Conservation (phyloP, 2,888 invertebrate species). For the Neuroscelio doddi region DNA sequence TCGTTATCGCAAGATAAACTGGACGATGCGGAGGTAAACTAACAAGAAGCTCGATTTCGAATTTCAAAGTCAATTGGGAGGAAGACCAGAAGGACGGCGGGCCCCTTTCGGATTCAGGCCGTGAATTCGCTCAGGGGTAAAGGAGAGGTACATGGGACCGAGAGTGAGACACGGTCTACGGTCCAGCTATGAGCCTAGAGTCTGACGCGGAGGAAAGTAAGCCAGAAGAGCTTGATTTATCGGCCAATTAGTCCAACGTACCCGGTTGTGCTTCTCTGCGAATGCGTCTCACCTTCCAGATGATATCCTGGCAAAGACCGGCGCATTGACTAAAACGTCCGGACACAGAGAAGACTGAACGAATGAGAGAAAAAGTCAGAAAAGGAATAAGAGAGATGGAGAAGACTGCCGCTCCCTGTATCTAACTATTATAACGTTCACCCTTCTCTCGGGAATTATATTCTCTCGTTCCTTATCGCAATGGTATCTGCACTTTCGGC, state of each 20-base stretch:
- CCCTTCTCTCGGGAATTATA: constrained; percentile 39
- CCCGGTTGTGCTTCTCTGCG: constrained; percentile 67
- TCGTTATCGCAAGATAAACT: constrained; percentile 46
- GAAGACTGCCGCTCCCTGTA: constrained; percentile 14
- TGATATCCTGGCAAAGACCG: constrained; percentile 58
- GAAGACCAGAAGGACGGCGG: constrained; percentile 28
- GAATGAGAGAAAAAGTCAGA: too few species aligned
- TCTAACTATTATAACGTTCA: constrained; percentile 36
- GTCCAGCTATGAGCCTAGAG: constrained; percentile 2
- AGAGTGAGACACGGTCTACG: constrained; percentile 1
- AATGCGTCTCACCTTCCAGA: constrained; percentile 68
- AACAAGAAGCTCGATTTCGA: constrained; percentile 44
- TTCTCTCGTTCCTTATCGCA: constrained; percentile 42
- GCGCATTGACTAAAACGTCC: too few species aligned
- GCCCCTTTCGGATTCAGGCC: constrained; percentile 43
- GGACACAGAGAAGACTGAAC: constrained; percentile 17
- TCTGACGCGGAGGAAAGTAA: too few species aligned
- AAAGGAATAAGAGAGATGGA: not conserved
- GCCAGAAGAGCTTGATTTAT: constrained; percentile 70
- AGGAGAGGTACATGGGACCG: too few species aligned
- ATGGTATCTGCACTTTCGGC: constrained; percentile 44
- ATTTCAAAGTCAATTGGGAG: constrained; percentile 46
- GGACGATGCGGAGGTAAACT: constrained; percentile 35
- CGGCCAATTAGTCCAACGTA: constrained; percentile 71
- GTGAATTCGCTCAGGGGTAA: constrained; percentile 39